Evolutionary conservation across 2,888 invertebrate genomes (phyloP).

Genomic region (Melolontha melolontha): DNA sequence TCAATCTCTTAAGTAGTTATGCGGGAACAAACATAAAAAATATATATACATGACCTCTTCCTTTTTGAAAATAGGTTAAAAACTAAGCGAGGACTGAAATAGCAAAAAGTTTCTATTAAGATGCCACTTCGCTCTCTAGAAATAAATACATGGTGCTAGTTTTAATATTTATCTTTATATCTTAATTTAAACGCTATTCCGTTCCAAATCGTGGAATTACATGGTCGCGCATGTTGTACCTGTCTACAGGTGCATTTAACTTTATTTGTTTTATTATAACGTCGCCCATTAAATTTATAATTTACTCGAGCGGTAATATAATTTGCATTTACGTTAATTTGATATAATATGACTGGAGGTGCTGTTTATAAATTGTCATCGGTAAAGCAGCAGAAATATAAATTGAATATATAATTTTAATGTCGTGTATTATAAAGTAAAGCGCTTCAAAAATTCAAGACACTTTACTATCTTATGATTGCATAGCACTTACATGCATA

Average conservation of each 20-base stretch:
- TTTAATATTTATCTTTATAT: background rate
- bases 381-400: slow-evolving; percentile 15
- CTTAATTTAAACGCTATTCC: slow-evolving; percentile 12
- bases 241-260: background rate
- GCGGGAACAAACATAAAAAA: too few species aligned
- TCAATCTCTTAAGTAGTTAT: too few species aligned
- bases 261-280: slow-evolving; percentile 5
- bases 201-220: background rate
- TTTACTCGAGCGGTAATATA: slow-evolving; percentile 7
- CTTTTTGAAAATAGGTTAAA: too few species aligned
- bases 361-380: slow-evolving; percentile 18
- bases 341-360: slow-evolving; percentile 15
- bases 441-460: slow-evolving; percentile 4
- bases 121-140: too few species aligned
- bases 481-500: slow-evolving; percentile 6
- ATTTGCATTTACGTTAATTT: slow-evolving; percentile 29
- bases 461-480: slow-evolving; percentile 25
- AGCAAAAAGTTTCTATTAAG: too few species aligned
- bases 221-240: too few species aligned
- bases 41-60: too few species aligned
- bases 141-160: too few species aligned
- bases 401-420: background rate
- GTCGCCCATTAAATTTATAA: slow-evolving; percentile 11
- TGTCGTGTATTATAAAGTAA: slow-evolving; percentile 15
- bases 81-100: too few species aligned